Percentiles rank a stretch among this genome's conserved stretches.
Conservation (phyloP, 2,113 vertebrate species). For the Miniopterus natalensis region DNA sequence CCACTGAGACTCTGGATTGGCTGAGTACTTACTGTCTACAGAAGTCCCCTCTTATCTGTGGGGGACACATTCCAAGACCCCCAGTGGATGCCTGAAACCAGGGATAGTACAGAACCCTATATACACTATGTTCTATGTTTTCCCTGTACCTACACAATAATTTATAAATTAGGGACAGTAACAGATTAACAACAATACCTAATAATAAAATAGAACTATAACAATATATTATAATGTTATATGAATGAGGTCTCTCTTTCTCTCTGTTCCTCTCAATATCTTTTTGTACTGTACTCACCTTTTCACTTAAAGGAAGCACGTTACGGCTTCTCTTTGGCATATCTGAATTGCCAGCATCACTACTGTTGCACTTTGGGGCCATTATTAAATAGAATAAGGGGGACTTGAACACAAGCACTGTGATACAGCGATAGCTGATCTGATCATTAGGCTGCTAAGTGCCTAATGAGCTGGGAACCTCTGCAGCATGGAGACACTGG, state of each 20-base stretch:
- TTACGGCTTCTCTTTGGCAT: neutral
- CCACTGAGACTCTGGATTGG: neutral
- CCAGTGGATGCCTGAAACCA: neutral
- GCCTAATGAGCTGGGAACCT: neutral
- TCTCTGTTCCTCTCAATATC: neutral
- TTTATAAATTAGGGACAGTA: neutral
- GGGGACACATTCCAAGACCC: neutral
- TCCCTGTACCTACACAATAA: neutral
- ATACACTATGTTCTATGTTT: neutral
- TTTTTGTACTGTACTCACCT: neutral
- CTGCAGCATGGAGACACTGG: neutral
- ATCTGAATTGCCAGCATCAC: neutral
- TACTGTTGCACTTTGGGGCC: neutral
- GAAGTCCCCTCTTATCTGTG: neutral
- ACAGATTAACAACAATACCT: neutral
- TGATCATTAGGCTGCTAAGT: neutral
- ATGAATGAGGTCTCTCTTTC: neutral
- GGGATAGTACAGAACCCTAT: neutral
- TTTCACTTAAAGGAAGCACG: neutral
- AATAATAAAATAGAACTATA: neutral
- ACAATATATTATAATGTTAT: neutral
- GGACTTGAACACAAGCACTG: neutral
- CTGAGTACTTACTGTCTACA: neutral
- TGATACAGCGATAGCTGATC: neutral
- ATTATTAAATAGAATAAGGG: neutral